Percentiles rank a stretch among this genome's conserved stretches.
These are phyloP conservation scores for Sebastes goodei DNA, from an alignment of 2,797 vertebrate species.

Conservation along the genomic window DNA sequence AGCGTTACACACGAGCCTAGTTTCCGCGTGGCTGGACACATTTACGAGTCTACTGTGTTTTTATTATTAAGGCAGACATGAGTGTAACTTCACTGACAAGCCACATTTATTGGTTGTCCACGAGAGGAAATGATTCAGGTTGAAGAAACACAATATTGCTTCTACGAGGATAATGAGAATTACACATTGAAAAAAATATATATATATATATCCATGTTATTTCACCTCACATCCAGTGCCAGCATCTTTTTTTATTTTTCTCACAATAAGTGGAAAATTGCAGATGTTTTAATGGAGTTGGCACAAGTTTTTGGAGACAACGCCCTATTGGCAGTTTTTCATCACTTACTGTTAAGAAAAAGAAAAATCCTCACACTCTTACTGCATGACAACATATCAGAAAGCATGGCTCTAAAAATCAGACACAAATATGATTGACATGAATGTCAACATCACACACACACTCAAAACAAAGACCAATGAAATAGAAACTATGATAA, in stretches of 20 bases:
- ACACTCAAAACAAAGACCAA: slow-evolving; percentile 6
- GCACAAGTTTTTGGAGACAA: background rate
- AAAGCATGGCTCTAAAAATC: slow-evolving; percentile 40
- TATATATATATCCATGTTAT: background rate
- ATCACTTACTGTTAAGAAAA: background rate
- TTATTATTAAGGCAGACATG: slow-evolving; percentile 59
- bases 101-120: slow-evolving; percentile 31
- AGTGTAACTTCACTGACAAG: slow-evolving; percentile 57
- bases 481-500: slow-evolving; percentile 43
- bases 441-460: slow-evolving; percentile 14
- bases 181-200: background rate
- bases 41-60: slow-evolving; percentile 22
- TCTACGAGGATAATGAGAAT: slow-evolving; percentile 27
- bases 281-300: background rate
- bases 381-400: slow-evolving; percentile 6
- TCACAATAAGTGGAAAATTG: background rate
- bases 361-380: background rate
- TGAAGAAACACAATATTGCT: slow-evolving; percentile 60
- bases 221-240: slow-evolving; percentile 16
- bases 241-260: background rate
- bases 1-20: background rate
- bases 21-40: slow-evolving; percentile 15
- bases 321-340: background rate
- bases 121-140: slow-evolving; percentile 38
- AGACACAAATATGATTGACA: slow-evolving; percentile 8